These are phyloP conservation scores for Petrocephalus zakoni DNA, from an alignment of 2,113 vertebrate genomes.

Conservation along the genomic window DNA sequence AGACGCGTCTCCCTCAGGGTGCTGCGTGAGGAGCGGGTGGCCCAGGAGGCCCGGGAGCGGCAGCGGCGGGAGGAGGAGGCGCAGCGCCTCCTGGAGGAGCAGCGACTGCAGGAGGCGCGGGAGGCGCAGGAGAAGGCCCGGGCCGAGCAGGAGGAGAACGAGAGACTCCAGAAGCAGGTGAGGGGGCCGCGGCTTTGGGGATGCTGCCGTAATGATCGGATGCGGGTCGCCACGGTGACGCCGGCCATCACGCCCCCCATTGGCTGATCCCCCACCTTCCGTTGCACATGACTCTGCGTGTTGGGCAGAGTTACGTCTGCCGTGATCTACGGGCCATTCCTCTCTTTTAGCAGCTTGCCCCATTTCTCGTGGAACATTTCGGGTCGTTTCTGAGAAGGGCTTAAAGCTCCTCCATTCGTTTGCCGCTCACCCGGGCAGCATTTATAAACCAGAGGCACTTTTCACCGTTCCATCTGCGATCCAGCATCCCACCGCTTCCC, in stretches of 20 bases:
- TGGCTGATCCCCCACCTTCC: neutral
- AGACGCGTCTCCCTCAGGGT: conserved; percentile 49
- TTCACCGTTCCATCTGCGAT: neutral
- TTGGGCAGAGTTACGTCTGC: neutral
- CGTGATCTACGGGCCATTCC: neutral
- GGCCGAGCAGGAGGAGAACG: conserved; percentile 75
- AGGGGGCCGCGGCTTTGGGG: neutral
- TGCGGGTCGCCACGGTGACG: neutral
- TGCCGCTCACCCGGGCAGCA: neutral
- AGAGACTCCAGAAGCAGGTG: conserved; percentile 87
- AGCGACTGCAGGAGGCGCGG: conserved; percentile 55
- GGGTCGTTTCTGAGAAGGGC: neutral
- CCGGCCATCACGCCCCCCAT: neutral
- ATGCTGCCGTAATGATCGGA: neutral
- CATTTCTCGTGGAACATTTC: neutral
- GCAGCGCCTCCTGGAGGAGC: conserved; percentile 62
- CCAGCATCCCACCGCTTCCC: conserved; percentile 24
- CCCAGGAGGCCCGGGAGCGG: conserved; percentile 69
- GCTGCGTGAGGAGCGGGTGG: conserved; percentile 68
- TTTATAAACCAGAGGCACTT: conserved; percentile 11
- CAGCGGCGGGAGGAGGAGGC: conserved; percentile 67
- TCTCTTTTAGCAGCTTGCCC: neutral
- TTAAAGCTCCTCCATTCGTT: neutral
- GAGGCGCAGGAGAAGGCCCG: conserved; percentile 65
- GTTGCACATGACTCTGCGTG: neutral